phyloP scores from a whole-genome alignment of 2,113 vertebrate species.

The Athene noctua region DNA sequence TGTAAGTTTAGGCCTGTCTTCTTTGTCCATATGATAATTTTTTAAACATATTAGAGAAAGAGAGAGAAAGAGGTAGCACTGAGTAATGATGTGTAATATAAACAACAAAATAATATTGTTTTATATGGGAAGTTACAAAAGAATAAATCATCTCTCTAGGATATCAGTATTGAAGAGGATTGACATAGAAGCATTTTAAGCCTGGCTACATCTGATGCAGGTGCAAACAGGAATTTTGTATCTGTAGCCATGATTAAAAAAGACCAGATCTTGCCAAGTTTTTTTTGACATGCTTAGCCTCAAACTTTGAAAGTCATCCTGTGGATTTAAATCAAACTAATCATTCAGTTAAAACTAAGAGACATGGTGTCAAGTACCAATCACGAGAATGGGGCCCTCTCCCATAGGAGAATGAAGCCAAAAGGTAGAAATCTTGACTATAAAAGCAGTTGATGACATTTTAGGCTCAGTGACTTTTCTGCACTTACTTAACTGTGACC shows the following conservation, averaged over 20 bases:
- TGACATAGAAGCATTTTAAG: background rate
- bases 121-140: background rate
- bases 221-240: background rate
- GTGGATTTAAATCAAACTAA: background rate
- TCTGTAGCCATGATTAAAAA: background rate
- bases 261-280: background rate
- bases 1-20: background rate
- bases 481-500: background rate
- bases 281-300: background rate
- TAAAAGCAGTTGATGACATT: background rate
- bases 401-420: background rate
- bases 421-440: background rate
- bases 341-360: background rate
- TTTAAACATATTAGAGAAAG: background rate
- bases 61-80: background rate
- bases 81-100: background rate
- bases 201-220: background rate
- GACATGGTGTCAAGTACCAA: rapidly evolving
- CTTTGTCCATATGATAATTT: background rate
- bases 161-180: background rate
- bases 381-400: background rate
- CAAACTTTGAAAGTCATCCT: background rate
- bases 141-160: background rate
- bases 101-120: background rate
- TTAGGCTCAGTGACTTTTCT: background rate